phyloP scores from a whole-genome alignment of 2,888 invertebrate genomes.

The Trichogramma dendrolimi region DNA sequence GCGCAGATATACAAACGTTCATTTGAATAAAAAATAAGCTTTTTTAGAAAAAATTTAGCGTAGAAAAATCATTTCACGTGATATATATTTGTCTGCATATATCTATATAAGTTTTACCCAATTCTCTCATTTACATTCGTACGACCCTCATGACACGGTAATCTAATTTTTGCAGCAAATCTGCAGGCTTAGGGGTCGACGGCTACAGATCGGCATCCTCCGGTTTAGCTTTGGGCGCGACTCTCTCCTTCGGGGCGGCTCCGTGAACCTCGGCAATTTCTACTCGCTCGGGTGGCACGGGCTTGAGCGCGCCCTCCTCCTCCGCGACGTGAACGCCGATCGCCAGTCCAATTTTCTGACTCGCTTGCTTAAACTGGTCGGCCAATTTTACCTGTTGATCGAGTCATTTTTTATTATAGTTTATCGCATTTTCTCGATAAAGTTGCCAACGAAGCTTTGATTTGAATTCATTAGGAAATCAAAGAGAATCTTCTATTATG shows the following conservation, averaged over 20 bases:
- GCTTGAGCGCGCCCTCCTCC: constrained; percentile 57
- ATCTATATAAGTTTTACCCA: too few relatives aligned
- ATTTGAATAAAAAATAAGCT: too few relatives aligned
- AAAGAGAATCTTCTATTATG: constrained; percentile 8
- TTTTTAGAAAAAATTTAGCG: too few relatives aligned
- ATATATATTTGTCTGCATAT: too few relatives aligned
- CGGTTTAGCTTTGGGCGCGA: constrained; percentile 42
- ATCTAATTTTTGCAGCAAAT: too few relatives aligned
- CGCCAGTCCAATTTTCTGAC: constrained; percentile 79
- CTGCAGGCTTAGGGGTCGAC: too few relatives aligned
- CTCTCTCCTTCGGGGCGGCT: constrained; percentile 34
- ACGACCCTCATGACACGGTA: too few relatives aligned
- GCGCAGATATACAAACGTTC: too few relatives aligned
- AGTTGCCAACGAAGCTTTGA: not conserved
- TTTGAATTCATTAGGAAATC: not conserved
- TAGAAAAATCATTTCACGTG: too few relatives aligned
- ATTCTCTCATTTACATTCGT: too few relatives aligned
- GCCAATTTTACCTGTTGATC: constrained; percentile 57
- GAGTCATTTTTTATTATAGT: not conserved
- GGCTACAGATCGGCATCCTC: constrained; percentile 44
- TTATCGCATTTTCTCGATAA: not conserved
- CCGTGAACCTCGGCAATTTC: constrained; percentile 48
- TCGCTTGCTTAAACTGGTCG: constrained; percentile 78
- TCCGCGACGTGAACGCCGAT: constrained; percentile 73
- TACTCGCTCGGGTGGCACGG: constrained; percentile 43